Base-by-base conservation (phyloP, 2,888 invertebrate genomes). In the Drosophila neonasuta region DNA sequence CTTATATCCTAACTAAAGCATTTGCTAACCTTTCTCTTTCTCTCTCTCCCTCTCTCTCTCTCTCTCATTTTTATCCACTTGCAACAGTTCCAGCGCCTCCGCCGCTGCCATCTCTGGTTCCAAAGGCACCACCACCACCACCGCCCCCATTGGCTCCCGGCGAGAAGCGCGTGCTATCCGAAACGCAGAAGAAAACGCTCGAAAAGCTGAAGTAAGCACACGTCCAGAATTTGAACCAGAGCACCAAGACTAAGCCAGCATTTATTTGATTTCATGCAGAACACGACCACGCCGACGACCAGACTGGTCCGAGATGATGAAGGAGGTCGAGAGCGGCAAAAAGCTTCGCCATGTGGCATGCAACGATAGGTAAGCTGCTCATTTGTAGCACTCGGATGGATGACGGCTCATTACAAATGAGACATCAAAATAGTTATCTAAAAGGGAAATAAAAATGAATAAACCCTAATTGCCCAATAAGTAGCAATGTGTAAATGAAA, bases 221-320 rank as follows among this genome's bases (percentile, higher is more conserved):
- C 39, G 20, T 30, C 32, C 50, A 39, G 24, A 32, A 61, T 44
- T 17, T 42, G 29, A 39, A 39, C 42, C 44, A 51, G 50, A 10
- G 15, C 17, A 9, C 10, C 48, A n/a, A 32, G 36, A 45, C 62
- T 73, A 57, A 70, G 46, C 50, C 56, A 58, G 41, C 50, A 62
- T 71, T 72, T 69, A 77, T 77, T 69, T 78, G 50, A 68, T 63
- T 64, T 66, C 36, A 57, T 56, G 6, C 49, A 92, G 92, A 88
- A 92, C 95, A 78, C 92, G 96, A 78, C 96, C 97, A 0, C 93
- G 96, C 75, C 94, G 93, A 87, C 93, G 97, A 76, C 97, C 97
- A 0, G 97, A 97, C 89, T 97, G 97, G 97, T 95, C 94, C 13
- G 94, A 95, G 81, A 95, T 97, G 95, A 95, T 97, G 94, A 96